Base-by-base conservation (phyloP, 1,140 invertebrate genomes). In the Ephestia elutella region DNA sequence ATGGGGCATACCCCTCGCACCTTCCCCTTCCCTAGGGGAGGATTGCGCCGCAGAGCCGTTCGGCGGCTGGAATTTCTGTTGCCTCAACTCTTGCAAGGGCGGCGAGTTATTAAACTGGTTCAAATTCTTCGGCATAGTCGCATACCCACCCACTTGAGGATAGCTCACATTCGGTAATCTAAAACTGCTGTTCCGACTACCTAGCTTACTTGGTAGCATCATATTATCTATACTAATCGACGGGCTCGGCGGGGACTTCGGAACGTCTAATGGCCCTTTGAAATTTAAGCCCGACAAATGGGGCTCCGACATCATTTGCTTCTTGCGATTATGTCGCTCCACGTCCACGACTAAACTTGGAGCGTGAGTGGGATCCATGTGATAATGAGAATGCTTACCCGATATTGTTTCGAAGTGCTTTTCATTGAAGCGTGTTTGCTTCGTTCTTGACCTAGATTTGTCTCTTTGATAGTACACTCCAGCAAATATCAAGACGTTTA, bases 401-500 rank as follows among this genome's bases (percentile, higher is more conserved):
- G 87, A 89, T 64, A 93, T 92, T 11, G 92, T 92, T 70, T 93
- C 92, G 70, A 93, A 93, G 53, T 91, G 92, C 82, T 95, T 94
- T 70, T 94, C 91, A 53, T 90, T 92, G 67, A 87, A 90, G 63
- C 70, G 80, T 65, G 81, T 90, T 68, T 82, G 89, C 67, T 90
- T 89, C 0, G 81, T 89, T 57, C 91, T 90, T 9, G 93, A 90
- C 57, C 93, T 89, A 5, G 93, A 93, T 82, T 95, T 95, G 75
- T 96, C 95, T 20, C 95, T 83, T 73, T 96, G 95, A 84, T 96
- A 96, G 80, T 96, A 96, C 1, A 97, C 94, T 1, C 91, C 95
- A 44, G 95, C 95, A 69, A 96, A 96, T 64, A 97, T 95, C 4
- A 97, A 90, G 8, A 97, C 93, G 79, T 97, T 97, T 8, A 97